phyloP scores from a whole-genome alignment of 2,797 vertebrate species.

The Neosilurus hyrtlii region DNA sequence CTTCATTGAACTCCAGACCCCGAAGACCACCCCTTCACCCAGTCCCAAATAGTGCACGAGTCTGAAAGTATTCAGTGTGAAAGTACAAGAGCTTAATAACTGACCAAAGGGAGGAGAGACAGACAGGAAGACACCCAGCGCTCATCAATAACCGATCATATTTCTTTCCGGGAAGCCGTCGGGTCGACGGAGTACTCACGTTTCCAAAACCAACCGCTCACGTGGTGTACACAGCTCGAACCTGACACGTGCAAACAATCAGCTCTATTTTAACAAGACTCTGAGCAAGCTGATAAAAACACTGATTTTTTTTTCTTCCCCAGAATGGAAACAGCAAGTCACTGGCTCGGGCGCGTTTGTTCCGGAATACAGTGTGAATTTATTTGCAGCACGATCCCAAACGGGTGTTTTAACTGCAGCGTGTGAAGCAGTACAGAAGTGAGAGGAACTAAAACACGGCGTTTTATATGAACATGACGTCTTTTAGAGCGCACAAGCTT shows the following conservation, averaged over 20 bases:
- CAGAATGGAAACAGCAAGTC: background rate
- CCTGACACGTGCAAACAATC: slow-evolving; percentile 22
- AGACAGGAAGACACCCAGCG: slow-evolving; percentile 8
- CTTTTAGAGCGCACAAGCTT: slow-evolving; percentile 41
- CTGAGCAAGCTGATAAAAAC: background rate
- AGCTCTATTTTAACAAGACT: slow-evolving; percentile 24
- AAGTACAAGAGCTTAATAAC: background rate
- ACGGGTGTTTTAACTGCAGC: slow-evolving; percentile 25
- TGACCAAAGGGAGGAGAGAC: background rate
- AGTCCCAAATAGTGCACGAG: background rate
- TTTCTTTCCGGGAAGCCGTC: slow-evolving; percentile 28
- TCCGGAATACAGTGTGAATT: slow-evolving; percentile 46
- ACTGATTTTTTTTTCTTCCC: background rate
- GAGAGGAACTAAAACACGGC: background rate
- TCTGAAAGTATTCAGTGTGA: background rate
- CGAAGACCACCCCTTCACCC: background rate
- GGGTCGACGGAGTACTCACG: background rate
- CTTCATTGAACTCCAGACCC: background rate
- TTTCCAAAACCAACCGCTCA: background rate
- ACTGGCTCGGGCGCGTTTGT: background rate
- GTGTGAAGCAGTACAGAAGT: background rate
- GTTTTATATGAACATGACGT: slow-evolving; percentile 1
- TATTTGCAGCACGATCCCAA: slow-evolving; percentile 50
- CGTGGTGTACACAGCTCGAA: background rate
- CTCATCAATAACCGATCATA: slow-evolving; percentile 1